A percentile compares a stretch with the other conserved stretches of the same genome.
Conservation (phyloP, 2,797 vertebrate genomes). For the Macropodus opercularis region DNA sequence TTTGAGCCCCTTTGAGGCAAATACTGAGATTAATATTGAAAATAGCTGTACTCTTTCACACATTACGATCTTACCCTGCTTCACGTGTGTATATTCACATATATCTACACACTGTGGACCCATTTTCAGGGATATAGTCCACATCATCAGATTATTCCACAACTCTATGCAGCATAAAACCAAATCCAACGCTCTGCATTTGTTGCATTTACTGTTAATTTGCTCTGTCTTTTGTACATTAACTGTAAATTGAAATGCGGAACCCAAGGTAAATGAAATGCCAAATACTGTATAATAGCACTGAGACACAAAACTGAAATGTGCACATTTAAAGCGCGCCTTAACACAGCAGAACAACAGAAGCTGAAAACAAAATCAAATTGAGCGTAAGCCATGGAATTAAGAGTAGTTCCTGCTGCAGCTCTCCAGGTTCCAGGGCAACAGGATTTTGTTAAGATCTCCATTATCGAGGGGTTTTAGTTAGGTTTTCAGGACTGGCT, state of each 20-base stretch:
- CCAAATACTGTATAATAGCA: not conserved
- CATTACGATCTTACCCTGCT: conserved; percentile 66
- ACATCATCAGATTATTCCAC: conserved; percentile 43
- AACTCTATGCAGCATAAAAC: conserved; percentile 5
- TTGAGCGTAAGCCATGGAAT: not conserved
- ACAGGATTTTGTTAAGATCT: not conserved
- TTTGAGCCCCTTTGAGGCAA: conserved; percentile 77
- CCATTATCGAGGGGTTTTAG: not conserved
- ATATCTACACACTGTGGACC: conserved; percentile 29
- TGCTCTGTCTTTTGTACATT: conserved; percentile 7
- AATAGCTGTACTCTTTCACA: conserved; percentile 82
- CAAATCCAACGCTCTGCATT: conserved; percentile 2
- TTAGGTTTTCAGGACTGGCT: not conserved
- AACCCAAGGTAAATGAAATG: conserved; percentile 4
- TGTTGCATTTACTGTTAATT: conserved; percentile 20
- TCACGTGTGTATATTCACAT: conserved; percentile 22
- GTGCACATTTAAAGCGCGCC: not conserved
- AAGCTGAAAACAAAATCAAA: conserved; percentile 9
- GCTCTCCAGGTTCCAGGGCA: not conserved
- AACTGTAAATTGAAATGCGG: conserved; percentile 9
- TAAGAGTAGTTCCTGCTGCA: not conserved
- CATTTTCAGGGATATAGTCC: conserved; percentile 39
- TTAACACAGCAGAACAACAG: not conserved
- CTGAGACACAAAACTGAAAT: conserved; percentile 1
- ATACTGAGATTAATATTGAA: conserved; percentile 81